Base-by-base conservation (phyloP, 2,113 vertebrate genomes). In the Amphiprion ocellaris region DNA sequence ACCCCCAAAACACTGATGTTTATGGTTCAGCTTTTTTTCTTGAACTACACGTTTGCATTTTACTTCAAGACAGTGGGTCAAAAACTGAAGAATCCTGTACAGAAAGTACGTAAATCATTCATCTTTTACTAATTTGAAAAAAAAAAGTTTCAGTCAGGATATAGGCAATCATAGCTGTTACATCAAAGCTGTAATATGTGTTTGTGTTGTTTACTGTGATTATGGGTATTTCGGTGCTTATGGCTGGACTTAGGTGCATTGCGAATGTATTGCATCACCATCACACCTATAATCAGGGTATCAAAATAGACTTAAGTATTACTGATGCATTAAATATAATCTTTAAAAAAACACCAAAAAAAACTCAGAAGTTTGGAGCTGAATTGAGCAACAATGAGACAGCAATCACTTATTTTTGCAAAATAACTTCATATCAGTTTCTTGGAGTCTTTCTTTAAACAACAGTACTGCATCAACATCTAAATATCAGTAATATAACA, bases 201-300 rank as follows among this genome's bases (percentile, higher is more conserved):
- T 54, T 23, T 44, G 39, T 56, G 56, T 69, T 84, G 74, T 85
- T 89, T 85, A 76, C 66, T 63, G 65, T 78, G 77, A 90, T 88
- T 85, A 92, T 53, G 69, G 30, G 89, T 72, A 69, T 79, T 87
- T 84, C 58, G 33, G 10, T 26, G 56, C 49, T 74, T 81, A 62
- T 80, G 84, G 78, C 86, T 76, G 44, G 69, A 83, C 84, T 62
- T n/a, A 68, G 26, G 46, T 71, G 80, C 54, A 59, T 23, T 23
- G 28, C 68, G 69, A 80, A 52, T 15, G 19, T 53, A 44, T 82
- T 72, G 53, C 74, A 75, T 89, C 83, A 81, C 28, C 63, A 60
- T 65, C 71, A 81, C 46, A 74, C 84, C 82, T 70, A 59, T 70
- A 86, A 87, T 88, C 74, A 86, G 52, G 44, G 61, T 41, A 39